phyloP scores from a whole-genome alignment of 92 coral and sea anemone species.

The Metridium senile region DNA sequence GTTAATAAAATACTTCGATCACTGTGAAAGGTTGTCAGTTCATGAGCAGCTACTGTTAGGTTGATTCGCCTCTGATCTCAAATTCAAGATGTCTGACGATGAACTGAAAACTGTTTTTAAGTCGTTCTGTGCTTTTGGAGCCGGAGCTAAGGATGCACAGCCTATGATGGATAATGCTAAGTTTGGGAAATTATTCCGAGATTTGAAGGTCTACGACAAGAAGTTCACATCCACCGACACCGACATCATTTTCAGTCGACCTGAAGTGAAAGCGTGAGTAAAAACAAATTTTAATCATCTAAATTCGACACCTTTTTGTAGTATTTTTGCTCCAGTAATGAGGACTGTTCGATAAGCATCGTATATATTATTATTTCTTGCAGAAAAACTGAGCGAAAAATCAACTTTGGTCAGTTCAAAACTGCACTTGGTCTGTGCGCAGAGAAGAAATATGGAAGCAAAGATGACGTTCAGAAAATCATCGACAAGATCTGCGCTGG shows the following conservation, averaged over 20 bases:
- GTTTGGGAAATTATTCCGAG: slow-evolving; percentile 84
- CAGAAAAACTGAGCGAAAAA: slow-evolving; percentile 92
- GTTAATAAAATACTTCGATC: slow-evolving; percentile 5
- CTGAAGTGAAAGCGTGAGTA: slow-evolving; percentile 88
- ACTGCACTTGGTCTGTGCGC: slow-evolving; percentile 75
- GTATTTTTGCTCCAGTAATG: neutral
- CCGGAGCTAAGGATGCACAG: slow-evolving; percentile 68
- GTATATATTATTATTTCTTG: neutral
- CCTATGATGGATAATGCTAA: slow-evolving; percentile 90
- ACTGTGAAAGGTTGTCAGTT: neutral
- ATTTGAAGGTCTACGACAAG: slow-evolving; percentile 80
- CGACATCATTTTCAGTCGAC: slow-evolving; percentile 90
- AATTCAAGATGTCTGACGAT: slow-evolving; percentile 56
- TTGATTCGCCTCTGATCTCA: neutral
- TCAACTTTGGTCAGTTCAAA: slow-evolving; percentile 68
- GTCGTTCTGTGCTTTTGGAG: slow-evolving; percentile 94
- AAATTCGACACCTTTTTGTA: too few species aligned
- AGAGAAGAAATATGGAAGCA: slow-evolving; percentile 74
- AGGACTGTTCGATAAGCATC: too few species aligned
- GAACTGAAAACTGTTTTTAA: slow-evolving; percentile 61
- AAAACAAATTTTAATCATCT: neutral
- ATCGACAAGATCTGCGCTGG: slow-evolving; percentile 74
- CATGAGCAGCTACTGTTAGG: neutral
- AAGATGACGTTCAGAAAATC: slow-evolving; percentile 52
- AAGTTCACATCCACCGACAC: slow-evolving; percentile 85